Conservation (phyloP, 2,888 invertebrate species). For the Thymelicus sylvestris region DNA sequence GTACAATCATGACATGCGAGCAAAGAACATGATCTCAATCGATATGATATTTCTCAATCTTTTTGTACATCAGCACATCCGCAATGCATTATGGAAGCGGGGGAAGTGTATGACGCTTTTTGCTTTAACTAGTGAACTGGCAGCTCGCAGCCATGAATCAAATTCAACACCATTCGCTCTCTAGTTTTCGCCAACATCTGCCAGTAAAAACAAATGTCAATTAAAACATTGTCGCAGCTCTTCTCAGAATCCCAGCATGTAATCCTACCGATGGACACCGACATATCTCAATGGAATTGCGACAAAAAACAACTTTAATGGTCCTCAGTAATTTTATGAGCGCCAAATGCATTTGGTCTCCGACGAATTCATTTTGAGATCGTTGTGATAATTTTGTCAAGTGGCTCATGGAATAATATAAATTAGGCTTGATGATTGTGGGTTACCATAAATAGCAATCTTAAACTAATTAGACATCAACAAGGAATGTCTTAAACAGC, state of each 20-base stretch:
- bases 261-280: conserved; percentile 14
- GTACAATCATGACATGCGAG: neutral
- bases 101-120: conserved; percentile 4
- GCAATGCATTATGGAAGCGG: conserved; percentile 34
- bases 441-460: conserved; percentile 39
- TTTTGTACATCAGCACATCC: conserved; percentile 29
- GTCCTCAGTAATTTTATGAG: conserved; percentile 34
- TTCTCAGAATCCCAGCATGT: conserved; percentile 23
- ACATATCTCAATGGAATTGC: conserved; percentile 22
- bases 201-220: conserved; percentile 23
- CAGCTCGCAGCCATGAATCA: conserved; percentile 20
- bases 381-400: conserved; percentile 25
- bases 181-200: conserved; percentile 19
- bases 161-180: conserved; percentile 11
- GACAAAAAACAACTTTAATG: conserved; percentile 31
- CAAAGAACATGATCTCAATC: conserved; percentile 14
- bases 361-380: conserved; percentile 31
- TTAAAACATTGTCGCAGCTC: conserved; percentile 19
- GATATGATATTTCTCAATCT: conserved; percentile 24
- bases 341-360: conserved; percentile 17
- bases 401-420: conserved; percentile 31
- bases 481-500: conserved; percentile 39
- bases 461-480: conserved; percentile 42
- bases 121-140: conserved; percentile 1
- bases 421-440: conserved; percentile 39